A percentile compares a stretch with the other conserved stretches of the same genome.
Conservation (phyloP, 2,888 invertebrate species). For the Tridacna gigas region DNA sequence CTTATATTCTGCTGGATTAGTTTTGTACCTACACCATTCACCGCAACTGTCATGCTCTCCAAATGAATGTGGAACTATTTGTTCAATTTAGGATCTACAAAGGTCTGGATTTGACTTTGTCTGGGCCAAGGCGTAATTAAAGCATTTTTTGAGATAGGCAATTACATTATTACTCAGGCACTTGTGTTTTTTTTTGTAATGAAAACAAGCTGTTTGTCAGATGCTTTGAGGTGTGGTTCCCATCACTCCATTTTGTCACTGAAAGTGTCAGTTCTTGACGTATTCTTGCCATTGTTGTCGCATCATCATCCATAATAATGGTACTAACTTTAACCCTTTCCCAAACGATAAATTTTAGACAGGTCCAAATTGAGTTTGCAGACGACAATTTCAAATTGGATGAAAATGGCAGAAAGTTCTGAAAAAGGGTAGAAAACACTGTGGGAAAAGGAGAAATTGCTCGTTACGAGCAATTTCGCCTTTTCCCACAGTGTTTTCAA, state of each 20-base stretch:
- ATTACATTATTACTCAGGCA: slow-evolving; percentile 37
- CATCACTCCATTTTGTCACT: slow-evolving; percentile 53
- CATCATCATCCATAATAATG: slow-evolving; percentile 60
- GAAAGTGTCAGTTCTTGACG: slow-evolving; percentile 25
- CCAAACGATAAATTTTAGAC: too few species aligned
- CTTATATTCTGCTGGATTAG: slow-evolving; percentile 27
- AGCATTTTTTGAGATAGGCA: slow-evolving; percentile 48
- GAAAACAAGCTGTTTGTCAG: slow-evolving; percentile 41
- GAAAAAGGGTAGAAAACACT: too few species aligned
- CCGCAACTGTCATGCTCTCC: slow-evolving; percentile 41
- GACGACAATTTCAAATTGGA: too few species aligned
- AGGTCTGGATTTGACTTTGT: slow-evolving; percentile 34
- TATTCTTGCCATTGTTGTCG: slow-evolving; percentile 51
- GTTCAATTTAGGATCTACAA: slow-evolving; percentile 16
- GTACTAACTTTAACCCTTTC: slow-evolving; percentile 25
- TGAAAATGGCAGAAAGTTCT: too few species aligned
- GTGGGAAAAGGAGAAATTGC: too few species aligned
- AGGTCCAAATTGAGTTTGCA: too few species aligned
- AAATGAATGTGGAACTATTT: slow-evolving; percentile 45
- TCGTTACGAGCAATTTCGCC: too few species aligned
- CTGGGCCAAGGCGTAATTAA: slow-evolving; percentile 51
- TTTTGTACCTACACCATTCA: slow-evolving; percentile 34
- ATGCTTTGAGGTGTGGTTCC: slow-evolving; percentile 55
- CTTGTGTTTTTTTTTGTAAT: slow-evolving; percentile 55
- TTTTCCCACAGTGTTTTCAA: too few species aligned